A percentile compares a stretch with the other conserved stretches of the same genome.
phyloP scores from a whole-genome alignment of 2,888 invertebrate species.

The Pyralis farinalis region DNA sequence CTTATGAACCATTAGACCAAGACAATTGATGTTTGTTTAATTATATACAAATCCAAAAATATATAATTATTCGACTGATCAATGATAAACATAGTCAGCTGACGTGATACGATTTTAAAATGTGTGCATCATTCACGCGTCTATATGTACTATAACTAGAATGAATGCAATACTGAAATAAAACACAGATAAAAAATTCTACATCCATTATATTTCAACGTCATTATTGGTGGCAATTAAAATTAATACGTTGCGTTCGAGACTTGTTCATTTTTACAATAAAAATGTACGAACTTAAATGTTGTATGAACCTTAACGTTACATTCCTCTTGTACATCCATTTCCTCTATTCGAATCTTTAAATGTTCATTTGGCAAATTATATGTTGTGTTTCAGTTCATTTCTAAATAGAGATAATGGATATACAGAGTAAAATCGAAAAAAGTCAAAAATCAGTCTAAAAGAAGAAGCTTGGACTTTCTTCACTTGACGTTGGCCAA shows the following conservation, averaged over 20 bases:
- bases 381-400: slow-evolving; percentile 14
- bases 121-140: too few species aligned
- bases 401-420: slow-evolving; percentile 27
- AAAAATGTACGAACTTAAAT: slow-evolving; percentile 49
- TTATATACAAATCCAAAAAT: too few species aligned
- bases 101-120: too few species aligned
- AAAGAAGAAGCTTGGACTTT: slow-evolving; percentile 46
- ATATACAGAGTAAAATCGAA: slow-evolving; percentile 24
- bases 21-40: too few species aligned
- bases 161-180: slow-evolving; percentile 35
- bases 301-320: slow-evolving; percentile 37
- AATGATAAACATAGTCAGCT: too few species aligned
- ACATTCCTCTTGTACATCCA: slow-evolving; percentile 23
- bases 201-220: slow-evolving; percentile 78
- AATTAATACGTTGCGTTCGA: slow-evolving; percentile 55
- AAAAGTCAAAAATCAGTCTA: slow-evolving; percentile 70
- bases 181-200: slow-evolving; percentile 64
- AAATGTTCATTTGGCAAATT: slow-evolving; percentile 8
- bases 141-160: too few species aligned
- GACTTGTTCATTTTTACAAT: slow-evolving; percentile 49
- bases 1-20: too few species aligned
- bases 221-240: slow-evolving; percentile 70
- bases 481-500: slow-evolving; percentile 45
- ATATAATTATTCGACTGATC: too few species aligned
- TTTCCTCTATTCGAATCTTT: slow-evolving; percentile 18